Percentiles rank a stretch among this genome's conserved stretches.
phyloP scores from a whole-genome alignment of 2,888 invertebrate genomes.

The Pammene fasciana region DNA sequence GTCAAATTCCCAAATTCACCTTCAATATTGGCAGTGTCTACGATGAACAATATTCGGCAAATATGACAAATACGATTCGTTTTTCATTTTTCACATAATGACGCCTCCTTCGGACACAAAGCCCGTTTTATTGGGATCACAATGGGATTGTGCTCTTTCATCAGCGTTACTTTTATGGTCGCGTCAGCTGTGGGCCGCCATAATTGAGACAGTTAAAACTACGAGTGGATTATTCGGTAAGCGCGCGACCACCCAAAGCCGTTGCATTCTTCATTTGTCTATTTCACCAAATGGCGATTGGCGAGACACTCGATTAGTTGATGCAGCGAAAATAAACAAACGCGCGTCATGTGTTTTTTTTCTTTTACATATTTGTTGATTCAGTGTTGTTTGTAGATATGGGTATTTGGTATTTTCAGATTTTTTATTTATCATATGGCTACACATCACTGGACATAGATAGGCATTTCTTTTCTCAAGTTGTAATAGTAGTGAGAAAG shows the following conservation, averaged over 20 bases:
- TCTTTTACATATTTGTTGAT: neutral
- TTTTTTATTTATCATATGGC: too few species aligned
- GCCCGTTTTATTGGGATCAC: slow-evolving; percentile 76
- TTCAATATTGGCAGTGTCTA: slow-evolving; percentile 49
- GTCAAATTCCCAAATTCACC: slow-evolving; percentile 55
- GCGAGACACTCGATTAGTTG: slow-evolving; percentile 16
- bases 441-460: too few species aligned
- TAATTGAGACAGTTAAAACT: slow-evolving; percentile 75
- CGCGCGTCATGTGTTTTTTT: slow-evolving; percentile 17
- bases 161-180: slow-evolving; percentile 76
- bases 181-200: slow-evolving; percentile 74
- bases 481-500: too few species aligned
- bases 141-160: slow-evolving; percentile 81
- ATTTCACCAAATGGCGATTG: slow-evolving; percentile 30
- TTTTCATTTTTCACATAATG: slow-evolving; percentile 80
- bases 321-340: slow-evolving; percentile 16
- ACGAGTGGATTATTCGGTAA: slow-evolving; percentile 49
- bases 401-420: neutral
- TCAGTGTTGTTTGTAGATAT: neutral
- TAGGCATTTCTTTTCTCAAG: too few species aligned
- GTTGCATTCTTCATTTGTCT: slow-evolving; percentile 51
- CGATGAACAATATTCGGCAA: slow-evolving; percentile 64
- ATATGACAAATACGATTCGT: slow-evolving; percentile 76
- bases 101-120: slow-evolving; percentile 73
- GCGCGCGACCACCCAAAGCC: slow-evolving; percentile 53